These are phyloP conservation scores for Guaruba guarouba DNA, from an alignment of 2,113 vertebrate species.

Conservation along the genomic window DNA sequence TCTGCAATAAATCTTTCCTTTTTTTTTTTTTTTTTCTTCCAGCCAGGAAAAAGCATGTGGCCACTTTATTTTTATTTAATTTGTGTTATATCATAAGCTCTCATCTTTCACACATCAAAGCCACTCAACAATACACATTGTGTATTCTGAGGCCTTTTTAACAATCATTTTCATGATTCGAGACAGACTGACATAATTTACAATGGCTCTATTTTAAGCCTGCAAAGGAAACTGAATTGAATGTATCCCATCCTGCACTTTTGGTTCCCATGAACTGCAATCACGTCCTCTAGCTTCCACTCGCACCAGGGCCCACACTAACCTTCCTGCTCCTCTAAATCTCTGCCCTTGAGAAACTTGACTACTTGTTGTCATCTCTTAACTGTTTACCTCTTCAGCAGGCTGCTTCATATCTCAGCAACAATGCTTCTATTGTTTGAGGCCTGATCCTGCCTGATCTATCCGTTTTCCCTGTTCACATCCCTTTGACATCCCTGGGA, in stretches of 20 bases:
- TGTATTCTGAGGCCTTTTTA: constrained; percentile 82
- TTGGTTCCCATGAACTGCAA: constrained; percentile 97
- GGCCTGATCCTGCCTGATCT: constrained; percentile 54
- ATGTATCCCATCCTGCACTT: constrained; percentile 99
- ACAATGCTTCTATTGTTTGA: constrained; percentile 59
- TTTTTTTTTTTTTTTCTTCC: not conserved
- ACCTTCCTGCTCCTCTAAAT: constrained; percentile 82
- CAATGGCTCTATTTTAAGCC: constrained; percentile 99
- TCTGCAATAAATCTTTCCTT: not conserved
- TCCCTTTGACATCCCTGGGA: not conserved
- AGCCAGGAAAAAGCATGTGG: constrained; percentile 59
- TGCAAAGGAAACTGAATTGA: constrained; percentile 97
- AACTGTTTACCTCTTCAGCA: constrained; percentile 68
- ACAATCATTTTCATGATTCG: constrained; percentile 88
- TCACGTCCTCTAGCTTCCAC: constrained; percentile 89
- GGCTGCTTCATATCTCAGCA: constrained; percentile 41
- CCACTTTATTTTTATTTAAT: constrained; percentile 66
- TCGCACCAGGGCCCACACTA: constrained; percentile 70
- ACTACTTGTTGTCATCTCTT: constrained; percentile 71
- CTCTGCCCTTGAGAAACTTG: constrained; percentile 79
- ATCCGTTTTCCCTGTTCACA: not conserved
- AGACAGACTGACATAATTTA: constrained; percentile 93
- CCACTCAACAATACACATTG: constrained; percentile 85
- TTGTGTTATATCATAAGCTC: constrained; percentile 75
- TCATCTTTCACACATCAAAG: constrained; percentile 96